Evolutionary conservation across 2,888 invertebrate genomes (phyloP), one percentile per base, ranked within the genome.

Genomic region (Tetranychus truncatus): DNA sequence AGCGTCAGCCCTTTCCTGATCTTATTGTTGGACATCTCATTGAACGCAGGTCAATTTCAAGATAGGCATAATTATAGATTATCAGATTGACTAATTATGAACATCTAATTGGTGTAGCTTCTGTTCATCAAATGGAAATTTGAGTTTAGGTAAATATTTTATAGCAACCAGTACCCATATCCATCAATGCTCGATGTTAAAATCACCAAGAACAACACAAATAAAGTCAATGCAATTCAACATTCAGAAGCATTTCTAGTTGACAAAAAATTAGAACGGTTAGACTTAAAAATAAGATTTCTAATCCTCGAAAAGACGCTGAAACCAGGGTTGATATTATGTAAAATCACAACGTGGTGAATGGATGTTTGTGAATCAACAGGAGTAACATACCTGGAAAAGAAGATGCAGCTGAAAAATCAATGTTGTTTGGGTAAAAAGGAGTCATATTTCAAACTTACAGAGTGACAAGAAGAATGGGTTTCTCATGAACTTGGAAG

Each of bases 401-500:
- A 34, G 45, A 75, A 74, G 34, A 34, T 34, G 0, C 3, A 34
- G 34, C 4, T 34, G 45, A 55, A 7, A 55, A 55, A 15, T 7
- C 15, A 15, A 55, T 55, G 55, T 46, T 46, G 15, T 15, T 7
- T 7, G 34, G 5, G 34, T 34, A 34, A 34, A 34, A 34, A 34
- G 5, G 34, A 4, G 34, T 34, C 5, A 34, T 34, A 34, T 34
- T 34, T 34, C 34, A 24, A 72, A 74, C 74, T 69, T 69, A 74
- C 74, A 91, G 82, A 0, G 91, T 89, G 1, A 88, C 89, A 15
- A 97, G 83, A 18, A 99, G 85, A 81, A 99, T 95, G 4, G 90
- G 89, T 83, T 99, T 99, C 81, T 99, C 99, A 82, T 99, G 99
- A 45, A 99, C 99, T 87, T 99, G 97, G 84, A 90, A 99, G n/a